These are phyloP conservation scores for Poecilia picta DNA, from an alignment of 2,797 vertebrate genomes.

Conservation along the genomic window DNA sequence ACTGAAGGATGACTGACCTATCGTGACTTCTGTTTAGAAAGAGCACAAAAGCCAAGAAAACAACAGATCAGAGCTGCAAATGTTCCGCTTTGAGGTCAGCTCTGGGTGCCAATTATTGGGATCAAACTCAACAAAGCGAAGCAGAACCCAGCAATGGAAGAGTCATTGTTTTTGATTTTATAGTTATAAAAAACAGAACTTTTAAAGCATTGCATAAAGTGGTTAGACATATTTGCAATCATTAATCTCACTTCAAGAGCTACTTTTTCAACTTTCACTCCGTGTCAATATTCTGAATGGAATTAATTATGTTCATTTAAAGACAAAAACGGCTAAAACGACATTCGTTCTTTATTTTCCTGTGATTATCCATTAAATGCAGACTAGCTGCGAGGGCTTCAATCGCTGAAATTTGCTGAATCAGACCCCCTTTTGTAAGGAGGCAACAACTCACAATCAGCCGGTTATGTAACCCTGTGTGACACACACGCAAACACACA, in stretches of 20 bases:
- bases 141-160: background rate
- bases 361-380: background rate
- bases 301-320: background rate
- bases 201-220: background rate
- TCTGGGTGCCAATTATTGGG: background rate
- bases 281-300: constrained; percentile 1
- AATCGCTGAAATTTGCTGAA: constrained; percentile 19
- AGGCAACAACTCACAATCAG: constrained; percentile 45
- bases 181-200: background rate
- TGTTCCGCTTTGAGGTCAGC: background rate
- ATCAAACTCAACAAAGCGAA: background rate
- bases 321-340: background rate
- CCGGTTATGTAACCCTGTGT: constrained; percentile 57
- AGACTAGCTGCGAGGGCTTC: constrained; percentile 8
- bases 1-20: constrained; percentile 31
- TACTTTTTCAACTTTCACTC: background rate
- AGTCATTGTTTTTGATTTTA: background rate
- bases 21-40: constrained; percentile 46
- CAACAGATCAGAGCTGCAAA: background rate
- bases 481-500: constrained; percentile 7
- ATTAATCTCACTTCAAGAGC: background rate
- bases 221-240: background rate
- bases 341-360: background rate
- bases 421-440: constrained; percentile 38
- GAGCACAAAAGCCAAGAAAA: constrained; percentile 10